phyloP scores from a whole-genome alignment of 2,888 invertebrate genomes.

The Aradus depressus region DNA sequence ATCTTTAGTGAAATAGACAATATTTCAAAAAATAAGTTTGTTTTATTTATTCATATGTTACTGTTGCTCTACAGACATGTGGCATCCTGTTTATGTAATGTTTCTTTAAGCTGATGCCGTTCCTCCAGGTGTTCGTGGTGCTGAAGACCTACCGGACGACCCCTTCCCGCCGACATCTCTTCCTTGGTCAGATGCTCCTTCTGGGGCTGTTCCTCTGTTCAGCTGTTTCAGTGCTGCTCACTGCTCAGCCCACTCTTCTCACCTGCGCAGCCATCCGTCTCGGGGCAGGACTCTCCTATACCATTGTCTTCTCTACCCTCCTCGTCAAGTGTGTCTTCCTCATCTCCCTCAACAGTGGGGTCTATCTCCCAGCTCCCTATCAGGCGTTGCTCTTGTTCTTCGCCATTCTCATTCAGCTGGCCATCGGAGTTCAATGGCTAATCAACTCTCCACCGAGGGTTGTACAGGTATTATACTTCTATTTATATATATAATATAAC shows the following conservation, averaged over 20 bases:
- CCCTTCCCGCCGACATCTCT: constrained; percentile 71
- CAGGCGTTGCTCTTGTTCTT: constrained; percentile 78
- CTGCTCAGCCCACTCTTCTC: constrained; percentile 63
- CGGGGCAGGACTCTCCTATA: constrained; percentile 66
- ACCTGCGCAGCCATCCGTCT: constrained; percentile 74
- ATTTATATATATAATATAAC: too few relatives aligned
- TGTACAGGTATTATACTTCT: constrained; percentile 26
- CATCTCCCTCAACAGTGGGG: constrained; percentile 79
- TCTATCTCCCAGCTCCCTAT: constrained; percentile 84
- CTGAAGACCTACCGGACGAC: constrained; percentile 74
- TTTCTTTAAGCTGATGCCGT: too few relatives aligned
- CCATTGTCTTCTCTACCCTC: constrained; percentile 79
- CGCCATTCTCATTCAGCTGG: constrained; percentile 81
- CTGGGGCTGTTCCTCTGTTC: constrained; percentile 73
- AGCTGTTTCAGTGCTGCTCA: constrained; percentile 63
- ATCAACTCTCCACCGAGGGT: constrained; percentile 63
- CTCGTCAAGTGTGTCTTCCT: constrained; percentile 90
- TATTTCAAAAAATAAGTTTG: too few relatives aligned
- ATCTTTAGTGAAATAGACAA: too few relatives aligned
- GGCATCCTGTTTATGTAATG: too few relatives aligned
- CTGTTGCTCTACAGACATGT: too few relatives aligned
- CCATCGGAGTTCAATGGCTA: constrained; percentile 74
- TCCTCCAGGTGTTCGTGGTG: constrained; percentile 53
- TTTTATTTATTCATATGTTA: too few relatives aligned
- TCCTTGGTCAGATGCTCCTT: constrained; percentile 75